These are phyloP conservation scores for Apis cerana DNA, from an alignment of 1,140 invertebrate species.

Conservation along the genomic window DNA sequence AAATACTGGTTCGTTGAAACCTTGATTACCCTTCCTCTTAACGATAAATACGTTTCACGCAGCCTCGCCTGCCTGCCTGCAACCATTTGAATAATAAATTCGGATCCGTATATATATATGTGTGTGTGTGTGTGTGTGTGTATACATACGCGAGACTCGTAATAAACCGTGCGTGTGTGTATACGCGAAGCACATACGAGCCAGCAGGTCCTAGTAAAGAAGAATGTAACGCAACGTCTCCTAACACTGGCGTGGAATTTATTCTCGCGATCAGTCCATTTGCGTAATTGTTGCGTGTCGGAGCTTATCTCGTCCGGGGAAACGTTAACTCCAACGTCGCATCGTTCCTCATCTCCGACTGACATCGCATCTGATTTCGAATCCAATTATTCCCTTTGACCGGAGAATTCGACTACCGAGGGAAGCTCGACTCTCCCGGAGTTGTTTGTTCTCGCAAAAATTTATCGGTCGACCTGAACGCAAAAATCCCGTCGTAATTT, in stretches of 20 bases:
- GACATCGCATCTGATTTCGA: constrained; percentile 65
- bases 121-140: too few relatives aligned
- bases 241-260: background rate
- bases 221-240: background rate
- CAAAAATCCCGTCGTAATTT: too few relatives aligned
- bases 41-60: background rate
- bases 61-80: too few relatives aligned
- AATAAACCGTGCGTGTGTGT: too few relatives aligned
- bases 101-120: too few relatives aligned
- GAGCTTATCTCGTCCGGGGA: background rate
- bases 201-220: background rate
- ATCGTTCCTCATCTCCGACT: constrained; percentile 58
- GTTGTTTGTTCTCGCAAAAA: background rate
- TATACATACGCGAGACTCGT: too few relatives aligned
- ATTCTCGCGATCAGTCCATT: constrained; percentile 10
- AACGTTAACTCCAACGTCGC: constrained; percentile 58
- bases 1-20: background rate
- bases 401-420: background rate
- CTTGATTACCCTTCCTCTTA: background rate
- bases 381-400: constrained; percentile 60
- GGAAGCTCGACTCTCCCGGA: background rate
- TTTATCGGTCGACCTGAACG: background rate
- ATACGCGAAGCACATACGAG: too few relatives aligned
- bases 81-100: background rate
- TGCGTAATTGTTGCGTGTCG: background rate